Evolutionary conservation across 2,797 vertebrate genomes (phyloP).

Genomic region (Danio jaintianensis): DNA sequence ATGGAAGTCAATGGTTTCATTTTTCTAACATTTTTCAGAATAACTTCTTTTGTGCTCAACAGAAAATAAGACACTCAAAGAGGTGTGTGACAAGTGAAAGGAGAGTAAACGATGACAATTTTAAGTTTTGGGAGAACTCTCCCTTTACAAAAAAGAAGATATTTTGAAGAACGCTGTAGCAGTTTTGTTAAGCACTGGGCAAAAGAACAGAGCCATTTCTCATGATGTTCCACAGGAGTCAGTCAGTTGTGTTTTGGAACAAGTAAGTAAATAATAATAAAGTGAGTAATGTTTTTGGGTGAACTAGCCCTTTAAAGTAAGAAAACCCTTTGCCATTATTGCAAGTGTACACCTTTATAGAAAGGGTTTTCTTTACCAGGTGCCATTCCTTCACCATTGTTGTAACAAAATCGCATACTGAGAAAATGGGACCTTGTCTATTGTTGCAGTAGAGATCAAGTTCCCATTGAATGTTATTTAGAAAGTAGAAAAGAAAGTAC

Average conservation of each 20-base stretch:
- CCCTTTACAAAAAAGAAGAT: not conserved
- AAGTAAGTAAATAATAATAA: not conserved
- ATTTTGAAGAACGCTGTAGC: not conserved
- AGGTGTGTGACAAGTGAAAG: too few species aligned
- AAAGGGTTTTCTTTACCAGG: not conserved
- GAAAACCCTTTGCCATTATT: not conserved
- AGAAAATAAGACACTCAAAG: too few species aligned
- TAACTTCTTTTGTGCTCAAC: too few species aligned
- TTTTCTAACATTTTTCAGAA: too few species aligned
- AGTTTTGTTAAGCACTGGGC: too few species aligned
- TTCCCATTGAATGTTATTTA: too few species aligned
- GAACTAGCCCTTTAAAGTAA: not conserved
- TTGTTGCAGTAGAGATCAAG: too few species aligned
- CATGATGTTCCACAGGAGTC: not conserved
- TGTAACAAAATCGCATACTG: not conserved
- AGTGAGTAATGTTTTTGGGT: too few species aligned
- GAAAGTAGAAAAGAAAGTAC: not conserved
- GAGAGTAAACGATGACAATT: too few species aligned
- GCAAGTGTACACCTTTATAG: not conserved
- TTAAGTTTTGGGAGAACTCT: too few species aligned
- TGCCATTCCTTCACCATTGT: not conserved
- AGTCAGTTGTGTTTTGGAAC: not conserved
- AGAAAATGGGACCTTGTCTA: not conserved
- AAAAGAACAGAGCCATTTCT: not conserved
- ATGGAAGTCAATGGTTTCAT: too few species aligned